phyloP scores from a whole-genome alignment of 2,113 vertebrate species.

The Hippocampus mohnikei region DNA sequence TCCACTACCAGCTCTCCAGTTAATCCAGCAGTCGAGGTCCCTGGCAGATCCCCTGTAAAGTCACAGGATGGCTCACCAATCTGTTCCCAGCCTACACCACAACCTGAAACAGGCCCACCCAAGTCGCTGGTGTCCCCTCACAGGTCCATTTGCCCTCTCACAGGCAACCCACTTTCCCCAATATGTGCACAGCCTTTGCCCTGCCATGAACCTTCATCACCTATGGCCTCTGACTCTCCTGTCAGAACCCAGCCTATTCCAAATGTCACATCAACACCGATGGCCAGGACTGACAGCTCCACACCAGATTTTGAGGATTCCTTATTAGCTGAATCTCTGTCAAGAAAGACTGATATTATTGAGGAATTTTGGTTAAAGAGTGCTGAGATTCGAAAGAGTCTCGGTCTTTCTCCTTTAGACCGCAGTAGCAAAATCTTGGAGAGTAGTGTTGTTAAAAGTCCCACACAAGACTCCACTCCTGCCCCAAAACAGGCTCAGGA shows the following conservation, averaged over 20 bases:
- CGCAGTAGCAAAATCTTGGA: slow-evolving; percentile 74
- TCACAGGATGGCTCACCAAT: slow-evolving; percentile 67
- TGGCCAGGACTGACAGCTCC: slow-evolving; percentile 65
- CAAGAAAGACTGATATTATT: slow-evolving; percentile 84
- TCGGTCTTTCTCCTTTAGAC: slow-evolving; percentile 84
- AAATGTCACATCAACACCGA: slow-evolving; percentile 82
- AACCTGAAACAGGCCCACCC: slow-evolving; percentile 72
- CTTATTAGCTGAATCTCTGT: slow-evolving; percentile 69
- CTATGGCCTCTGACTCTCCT: slow-evolving; percentile 78
- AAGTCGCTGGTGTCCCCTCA: slow-evolving; percentile 64
- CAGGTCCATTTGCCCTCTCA: slow-evolving; percentile 58
- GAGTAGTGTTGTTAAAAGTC: slow-evolving; percentile 32
- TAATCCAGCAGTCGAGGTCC: slow-evolving; percentile 6
- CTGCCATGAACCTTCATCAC: slow-evolving; percentile 77
- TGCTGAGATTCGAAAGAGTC: slow-evolving; percentile 89
- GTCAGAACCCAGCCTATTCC: slow-evolving; percentile 85
- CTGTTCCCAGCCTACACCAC: slow-evolving; percentile 76
- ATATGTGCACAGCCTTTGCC: slow-evolving; percentile 88
- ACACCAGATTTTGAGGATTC: slow-evolving; percentile 57
- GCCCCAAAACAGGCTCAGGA: slow-evolving; percentile 59
- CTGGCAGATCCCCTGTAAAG: slow-evolving; percentile 21
- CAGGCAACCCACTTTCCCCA: slow-evolving; percentile 74
- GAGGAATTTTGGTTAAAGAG: slow-evolving; percentile 98
- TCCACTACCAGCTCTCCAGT: slow-evolving; percentile 34
- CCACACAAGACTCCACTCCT: slow-evolving; percentile 39